Evolutionary conservation across 2,113 vertebrate genomes (phyloP).

Genomic region (Festucalex cinctus): DNA sequence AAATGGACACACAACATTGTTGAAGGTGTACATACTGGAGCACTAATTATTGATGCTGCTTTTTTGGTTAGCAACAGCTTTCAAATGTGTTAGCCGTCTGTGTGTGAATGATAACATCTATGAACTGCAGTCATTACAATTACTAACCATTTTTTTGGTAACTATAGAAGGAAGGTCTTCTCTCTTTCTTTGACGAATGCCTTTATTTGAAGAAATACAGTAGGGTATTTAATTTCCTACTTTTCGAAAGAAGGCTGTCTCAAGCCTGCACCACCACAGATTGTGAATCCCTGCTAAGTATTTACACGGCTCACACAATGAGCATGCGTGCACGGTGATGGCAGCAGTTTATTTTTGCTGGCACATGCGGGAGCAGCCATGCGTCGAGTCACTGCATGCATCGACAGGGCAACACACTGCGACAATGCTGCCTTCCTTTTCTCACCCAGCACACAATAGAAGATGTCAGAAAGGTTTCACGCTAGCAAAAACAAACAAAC

Average conservation of each 20-base stretch:
- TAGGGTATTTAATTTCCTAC: neutral
- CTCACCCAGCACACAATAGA: constrained; percentile 19
- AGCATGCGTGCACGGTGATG: neutral
- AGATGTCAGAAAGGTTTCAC: neutral
- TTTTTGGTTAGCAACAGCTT: neutral
- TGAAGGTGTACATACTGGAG: no score
- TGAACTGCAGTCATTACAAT: no score
- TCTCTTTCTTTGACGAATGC: neutral
- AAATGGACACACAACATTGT: no score
- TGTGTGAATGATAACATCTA: no score
- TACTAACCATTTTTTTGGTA: no score
- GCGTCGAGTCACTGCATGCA: constrained; percentile 54
- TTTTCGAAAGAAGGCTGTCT: neutral
- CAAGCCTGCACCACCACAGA: neutral
- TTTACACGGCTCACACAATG: neutral
- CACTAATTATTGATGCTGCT: neutral
- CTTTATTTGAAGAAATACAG: neutral
- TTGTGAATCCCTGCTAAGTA: neutral
- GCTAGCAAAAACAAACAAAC: neutral
- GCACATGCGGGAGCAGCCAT: constrained; percentile 55
- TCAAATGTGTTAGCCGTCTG: neutral
- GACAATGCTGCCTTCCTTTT: constrained; percentile 47
- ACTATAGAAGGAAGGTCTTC: neutral
- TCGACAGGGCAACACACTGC: constrained; percentile 61
- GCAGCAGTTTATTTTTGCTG: constrained; percentile 1